These are phyloP conservation scores for Orchestes rusci DNA, from an alignment of 2,888 invertebrate genomes.

Conservation along the genomic window DNA sequence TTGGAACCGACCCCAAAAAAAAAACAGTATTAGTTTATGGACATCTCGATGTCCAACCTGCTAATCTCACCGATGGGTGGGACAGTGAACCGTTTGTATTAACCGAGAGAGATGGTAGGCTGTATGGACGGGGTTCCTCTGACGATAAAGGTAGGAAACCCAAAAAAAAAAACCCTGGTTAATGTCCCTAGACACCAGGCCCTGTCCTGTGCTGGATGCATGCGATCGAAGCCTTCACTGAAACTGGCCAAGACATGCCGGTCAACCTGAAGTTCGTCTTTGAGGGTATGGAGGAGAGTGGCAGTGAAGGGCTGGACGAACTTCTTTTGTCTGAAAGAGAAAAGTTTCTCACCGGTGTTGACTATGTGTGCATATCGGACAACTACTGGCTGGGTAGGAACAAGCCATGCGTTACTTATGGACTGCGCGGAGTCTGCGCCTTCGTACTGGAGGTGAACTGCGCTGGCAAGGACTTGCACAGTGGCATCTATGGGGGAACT, in stretches of 20 bases:
- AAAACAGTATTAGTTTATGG: constrained; percentile 93
- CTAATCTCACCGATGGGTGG: constrained; percentile 89
- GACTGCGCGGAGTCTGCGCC: constrained; percentile 88
- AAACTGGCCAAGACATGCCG: constrained; percentile 53
- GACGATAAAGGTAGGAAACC: constrained; percentile 69
- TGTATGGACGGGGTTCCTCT: constrained; percentile 80
- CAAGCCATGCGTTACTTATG: constrained; percentile 96
- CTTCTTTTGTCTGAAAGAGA: constrained; percentile 65
- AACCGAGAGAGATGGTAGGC: constrained; percentile 76
- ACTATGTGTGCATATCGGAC: constrained; percentile 96
- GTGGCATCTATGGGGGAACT: constrained; percentile 92
- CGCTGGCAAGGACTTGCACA: constrained; percentile 57
- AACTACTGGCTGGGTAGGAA: constrained; percentile 97
- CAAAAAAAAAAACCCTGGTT: neutral
- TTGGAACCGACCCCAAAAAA: constrained; percentile 77
- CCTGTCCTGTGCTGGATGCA: constrained; percentile 94
- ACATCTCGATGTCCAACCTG: constrained; percentile 97
- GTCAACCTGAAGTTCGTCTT: constrained; percentile 84
- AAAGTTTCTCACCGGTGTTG: constrained; percentile 73
- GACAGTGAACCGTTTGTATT: constrained; percentile 88
- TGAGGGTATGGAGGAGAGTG: constrained; percentile 98
- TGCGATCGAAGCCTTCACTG: constrained; percentile 82
- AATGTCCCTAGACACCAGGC: constrained; percentile 37
- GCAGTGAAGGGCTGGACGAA: constrained; percentile 92
- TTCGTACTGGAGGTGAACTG: constrained; percentile 72